A percentile compares a stretch with the other conserved stretches of the same genome.
These are phyloP conservation scores for Triplophysa rosa DNA, from an alignment of 2,113 vertebrate genomes.

Conservation along the genomic window DNA sequence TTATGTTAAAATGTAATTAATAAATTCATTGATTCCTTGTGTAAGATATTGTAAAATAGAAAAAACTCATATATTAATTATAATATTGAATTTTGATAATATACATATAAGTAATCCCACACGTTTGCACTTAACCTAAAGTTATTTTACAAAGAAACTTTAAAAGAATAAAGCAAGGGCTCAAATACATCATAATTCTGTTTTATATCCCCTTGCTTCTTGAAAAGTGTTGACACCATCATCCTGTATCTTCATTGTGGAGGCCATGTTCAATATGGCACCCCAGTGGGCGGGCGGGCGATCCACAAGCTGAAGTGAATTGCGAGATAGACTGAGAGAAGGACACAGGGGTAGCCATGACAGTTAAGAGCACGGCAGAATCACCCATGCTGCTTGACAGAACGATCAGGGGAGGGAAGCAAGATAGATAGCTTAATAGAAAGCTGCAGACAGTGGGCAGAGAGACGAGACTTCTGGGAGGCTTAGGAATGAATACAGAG, in stretches of 20 bases:
- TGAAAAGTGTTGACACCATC: slow-evolving; percentile 5
- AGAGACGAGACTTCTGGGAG: slow-evolving; percentile 72
- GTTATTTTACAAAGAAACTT: not conserved
- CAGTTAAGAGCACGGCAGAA: slow-evolving; percentile 53
- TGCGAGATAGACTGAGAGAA: slow-evolving; percentile 25
- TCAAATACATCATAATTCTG: slow-evolving; percentile 7
- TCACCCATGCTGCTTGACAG: slow-evolving; percentile 65
- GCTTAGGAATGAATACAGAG: slow-evolving; percentile 62
- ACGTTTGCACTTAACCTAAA: not conserved
- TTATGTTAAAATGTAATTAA: too few species aligned
- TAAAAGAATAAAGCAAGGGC: not conserved
- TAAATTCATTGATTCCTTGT: too few species aligned
- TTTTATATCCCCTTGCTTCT: not conserved
- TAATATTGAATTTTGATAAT: too few species aligned
- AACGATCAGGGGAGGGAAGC: slow-evolving; percentile 66
- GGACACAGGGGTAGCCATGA: slow-evolving; percentile 40
- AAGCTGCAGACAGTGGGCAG: slow-evolving; percentile 70
- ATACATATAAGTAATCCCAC: not conserved
- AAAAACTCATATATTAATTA: too few species aligned
- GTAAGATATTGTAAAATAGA: too few species aligned
- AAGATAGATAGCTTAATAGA: slow-evolving; percentile 77
- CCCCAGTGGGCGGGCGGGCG: slow-evolving; percentile 40
- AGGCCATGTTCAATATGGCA: slow-evolving; percentile 37
- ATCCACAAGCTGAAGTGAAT: slow-evolving; percentile 23
- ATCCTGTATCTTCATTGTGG: slow-evolving; percentile 17